Evolutionary conservation across 2,113 vertebrate species (phyloP).

Genomic region (Amazona vittata): DNA sequence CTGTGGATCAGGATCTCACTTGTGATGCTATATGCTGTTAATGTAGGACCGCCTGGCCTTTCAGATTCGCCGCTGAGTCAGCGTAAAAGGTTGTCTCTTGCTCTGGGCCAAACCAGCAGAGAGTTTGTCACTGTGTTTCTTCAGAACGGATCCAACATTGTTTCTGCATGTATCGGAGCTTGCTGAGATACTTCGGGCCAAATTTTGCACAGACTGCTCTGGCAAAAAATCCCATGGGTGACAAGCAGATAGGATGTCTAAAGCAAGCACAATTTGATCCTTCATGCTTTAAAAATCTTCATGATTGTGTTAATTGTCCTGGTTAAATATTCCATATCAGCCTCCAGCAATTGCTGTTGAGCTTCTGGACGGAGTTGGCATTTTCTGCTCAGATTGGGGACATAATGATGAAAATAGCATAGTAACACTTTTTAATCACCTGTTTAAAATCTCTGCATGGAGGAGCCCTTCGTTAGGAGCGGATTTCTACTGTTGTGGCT

Average conservation of each 20-base stretch:
- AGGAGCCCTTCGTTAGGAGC: neutral
- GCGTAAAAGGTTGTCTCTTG: neutral
- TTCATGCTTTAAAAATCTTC: neutral
- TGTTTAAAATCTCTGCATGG: neutral
- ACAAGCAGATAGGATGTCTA: neutral
- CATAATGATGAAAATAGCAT: conserved; percentile 26
- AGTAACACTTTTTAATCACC: conserved; percentile 12
- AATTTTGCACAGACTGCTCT: neutral
- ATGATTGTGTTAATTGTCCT: conserved; percentile 28
- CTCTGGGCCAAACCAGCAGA: neutral
- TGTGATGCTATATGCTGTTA: neutral
- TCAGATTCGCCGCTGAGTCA: neutral
- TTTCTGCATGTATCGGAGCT: neutral
- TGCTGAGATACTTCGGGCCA: neutral
- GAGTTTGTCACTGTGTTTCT: neutral
- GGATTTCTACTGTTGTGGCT: neutral
- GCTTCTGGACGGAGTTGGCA: conserved; percentile 56
- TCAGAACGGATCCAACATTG: neutral
- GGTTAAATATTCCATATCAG: conserved; percentile 60
- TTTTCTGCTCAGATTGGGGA: conserved; percentile 57
- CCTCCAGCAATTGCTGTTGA: conserved; percentile 64
- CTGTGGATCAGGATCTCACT: neutral
- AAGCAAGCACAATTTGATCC: neutral
- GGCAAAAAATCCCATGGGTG: neutral
- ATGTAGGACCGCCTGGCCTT: neutral